phyloP scores from a whole-genome alignment of 2,797 vertebrate genomes.

The Limosa lapponica region DNA sequence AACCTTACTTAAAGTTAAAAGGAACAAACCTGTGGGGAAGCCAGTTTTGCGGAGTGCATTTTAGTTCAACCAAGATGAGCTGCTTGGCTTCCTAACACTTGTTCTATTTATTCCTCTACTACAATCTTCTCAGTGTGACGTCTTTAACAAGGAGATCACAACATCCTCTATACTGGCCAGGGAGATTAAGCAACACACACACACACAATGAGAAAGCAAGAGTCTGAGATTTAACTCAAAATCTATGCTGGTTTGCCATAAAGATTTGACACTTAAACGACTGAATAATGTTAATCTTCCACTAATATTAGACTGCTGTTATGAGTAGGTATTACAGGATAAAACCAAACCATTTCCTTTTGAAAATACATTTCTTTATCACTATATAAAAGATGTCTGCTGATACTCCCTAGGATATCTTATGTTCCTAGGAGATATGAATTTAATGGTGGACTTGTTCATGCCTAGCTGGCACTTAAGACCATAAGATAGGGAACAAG shows the following conservation, averaged over 20 bases:
- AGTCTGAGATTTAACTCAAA: slow-evolving; percentile 25
- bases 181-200: slow-evolving; percentile 26
- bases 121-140: slow-evolving; percentile 66
- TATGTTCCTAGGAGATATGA: not conserved
- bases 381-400: not conserved
- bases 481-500: not conserved
- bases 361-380: not conserved
- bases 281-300: slow-evolving; percentile 27
- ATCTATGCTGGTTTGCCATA: not conserved
- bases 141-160: slow-evolving; percentile 57
- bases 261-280: not conserved
- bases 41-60: slow-evolving; percentile 9
- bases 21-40: not conserved
- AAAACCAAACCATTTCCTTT: not conserved
- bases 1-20: not conserved
- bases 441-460: not conserved
- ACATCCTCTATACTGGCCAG: slow-evolving; percentile 24
- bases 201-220: not conserved
- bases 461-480: not conserved
- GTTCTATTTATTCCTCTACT: slow-evolving; percentile 64
- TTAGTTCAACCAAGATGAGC: slow-evolving; percentile 60
- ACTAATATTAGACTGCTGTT: not conserved
- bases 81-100: slow-evolving; percentile 58
- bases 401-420: not conserved
- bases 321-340: not conserved